A percentile compares a stretch with the other conserved stretches of the same genome.
Conservation (phyloP, 2,797 vertebrate genomes). For the Pterois miles region DNA sequence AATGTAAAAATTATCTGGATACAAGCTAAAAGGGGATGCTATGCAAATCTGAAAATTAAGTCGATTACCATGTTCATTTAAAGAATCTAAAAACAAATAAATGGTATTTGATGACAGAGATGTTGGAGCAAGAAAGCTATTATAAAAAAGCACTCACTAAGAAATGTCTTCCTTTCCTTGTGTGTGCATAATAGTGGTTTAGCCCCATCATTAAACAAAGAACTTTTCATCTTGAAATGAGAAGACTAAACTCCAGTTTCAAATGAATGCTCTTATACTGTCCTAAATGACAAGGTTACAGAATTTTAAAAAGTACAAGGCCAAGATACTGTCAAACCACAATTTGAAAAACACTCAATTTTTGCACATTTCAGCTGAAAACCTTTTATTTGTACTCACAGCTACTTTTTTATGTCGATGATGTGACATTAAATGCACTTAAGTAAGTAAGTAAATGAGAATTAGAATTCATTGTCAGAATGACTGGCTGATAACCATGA, state of each 20-base stretch:
- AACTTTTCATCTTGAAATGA: neutral
- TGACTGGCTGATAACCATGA: neutral
- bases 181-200: neutral
- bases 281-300: neutral
- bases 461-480: neutral
- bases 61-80: neutral
- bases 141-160: neutral
- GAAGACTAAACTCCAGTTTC: neutral
- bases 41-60: neutral
- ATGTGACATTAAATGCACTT: neutral
- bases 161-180: neutral
- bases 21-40: neutral
- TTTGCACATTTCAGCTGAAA: neutral
- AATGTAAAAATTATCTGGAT: neutral
- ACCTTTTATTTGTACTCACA: neutral
- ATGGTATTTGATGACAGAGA: neutral
- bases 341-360: neutral
- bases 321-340: neutral
- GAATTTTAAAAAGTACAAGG: neutral
- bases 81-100: neutral
- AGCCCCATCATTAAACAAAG: neutral
- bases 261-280: no score
- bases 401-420: neutral
- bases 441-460: neutral
- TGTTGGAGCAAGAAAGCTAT: neutral